phyloP scores from a whole-genome alignment of 2,888 invertebrate species.

The Pseudanteris insignis region DNA sequence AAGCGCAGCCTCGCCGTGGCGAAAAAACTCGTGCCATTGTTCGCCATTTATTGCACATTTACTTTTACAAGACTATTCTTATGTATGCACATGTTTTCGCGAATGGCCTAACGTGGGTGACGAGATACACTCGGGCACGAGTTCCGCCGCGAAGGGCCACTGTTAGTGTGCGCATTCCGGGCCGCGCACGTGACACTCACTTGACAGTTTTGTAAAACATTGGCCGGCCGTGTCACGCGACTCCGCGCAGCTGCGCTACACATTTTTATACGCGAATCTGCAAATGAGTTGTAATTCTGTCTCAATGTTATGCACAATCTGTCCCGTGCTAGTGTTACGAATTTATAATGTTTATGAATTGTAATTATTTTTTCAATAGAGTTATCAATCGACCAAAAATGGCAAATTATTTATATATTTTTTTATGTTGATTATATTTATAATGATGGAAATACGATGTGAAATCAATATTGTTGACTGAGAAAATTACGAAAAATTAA shows the following conservation, averaged over 20 bases:
- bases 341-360: too few relatives aligned
- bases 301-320: too few relatives aligned
- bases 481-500: too few relatives aligned
- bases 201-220: constrained; percentile 38
- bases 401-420: too few relatives aligned
- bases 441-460: too few relatives aligned
- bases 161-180: constrained; percentile 23
- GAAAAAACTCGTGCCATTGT: constrained; percentile 40
- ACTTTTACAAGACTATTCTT: constrained; percentile 26
- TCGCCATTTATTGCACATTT: constrained; percentile 30
- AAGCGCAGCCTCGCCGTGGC: constrained; percentile 7
- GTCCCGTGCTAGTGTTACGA: too few relatives aligned
- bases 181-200: constrained; percentile 34
- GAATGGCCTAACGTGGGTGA: constrained; percentile 41
- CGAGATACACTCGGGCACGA: constrained; percentile 17
- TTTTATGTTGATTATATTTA: too few relatives aligned
- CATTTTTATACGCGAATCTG: constrained; percentile 26
- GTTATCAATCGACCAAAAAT: too few relatives aligned
- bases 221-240: constrained; percentile 31
- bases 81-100: constrained; percentile 34
- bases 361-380: background rate
- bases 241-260: constrained; percentile 20
- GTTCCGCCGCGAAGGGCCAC: constrained; percentile 28
- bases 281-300: too few relatives aligned
- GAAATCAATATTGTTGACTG: too few relatives aligned